These are phyloP conservation scores for Drosophila birchii DNA, from an alignment of 2,888 invertebrate species.

Conservation along the genomic window DNA sequence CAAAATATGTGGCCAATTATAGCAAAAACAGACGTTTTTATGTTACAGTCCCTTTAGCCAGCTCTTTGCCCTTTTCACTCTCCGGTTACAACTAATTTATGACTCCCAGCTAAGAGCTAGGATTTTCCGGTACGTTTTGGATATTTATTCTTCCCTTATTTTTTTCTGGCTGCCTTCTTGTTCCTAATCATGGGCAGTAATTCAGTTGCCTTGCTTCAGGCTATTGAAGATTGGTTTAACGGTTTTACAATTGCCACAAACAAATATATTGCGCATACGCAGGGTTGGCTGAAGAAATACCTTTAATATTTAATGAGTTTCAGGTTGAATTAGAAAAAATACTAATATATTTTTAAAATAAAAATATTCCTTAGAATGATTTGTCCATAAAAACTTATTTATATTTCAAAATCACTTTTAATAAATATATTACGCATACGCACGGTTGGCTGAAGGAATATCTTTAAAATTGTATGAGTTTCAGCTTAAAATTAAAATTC, in stretches of 20 bases:
- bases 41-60: slow-evolving; percentile 53
- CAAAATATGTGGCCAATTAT: slow-evolving; percentile 79
- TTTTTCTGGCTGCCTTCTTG: background rate
- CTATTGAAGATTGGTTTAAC: slow-evolving; percentile 9
- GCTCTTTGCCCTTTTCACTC: slow-evolving; percentile 20
- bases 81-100: slow-evolving; percentile 64
- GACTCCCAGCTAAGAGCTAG: slow-evolving; percentile 45
- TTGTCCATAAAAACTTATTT: background rate
- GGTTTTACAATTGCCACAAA: slow-evolving; percentile 23
- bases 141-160: slow-evolving; percentile 23
- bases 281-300: background rate
- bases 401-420: background rate
- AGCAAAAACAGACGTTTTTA: slow-evolving; percentile 77
- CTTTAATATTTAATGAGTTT: background rate
- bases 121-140: slow-evolving; percentile 50
- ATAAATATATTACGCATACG: slow-evolving; percentile 1
- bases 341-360: no score
- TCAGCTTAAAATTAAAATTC: no score
- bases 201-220: slow-evolving; percentile 40
- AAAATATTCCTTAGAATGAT: background rate
- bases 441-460: background rate
- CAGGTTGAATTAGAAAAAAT: background rate
- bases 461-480: no score
- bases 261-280: slow-evolving; percentile 29
- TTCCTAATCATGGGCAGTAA: slow-evolving; percentile 68